Evolutionary conservation across 30 jellyfish, hydroid and myxozoan genomes (phyloP).

Genomic region (Cassiopea xamachana): DNA sequence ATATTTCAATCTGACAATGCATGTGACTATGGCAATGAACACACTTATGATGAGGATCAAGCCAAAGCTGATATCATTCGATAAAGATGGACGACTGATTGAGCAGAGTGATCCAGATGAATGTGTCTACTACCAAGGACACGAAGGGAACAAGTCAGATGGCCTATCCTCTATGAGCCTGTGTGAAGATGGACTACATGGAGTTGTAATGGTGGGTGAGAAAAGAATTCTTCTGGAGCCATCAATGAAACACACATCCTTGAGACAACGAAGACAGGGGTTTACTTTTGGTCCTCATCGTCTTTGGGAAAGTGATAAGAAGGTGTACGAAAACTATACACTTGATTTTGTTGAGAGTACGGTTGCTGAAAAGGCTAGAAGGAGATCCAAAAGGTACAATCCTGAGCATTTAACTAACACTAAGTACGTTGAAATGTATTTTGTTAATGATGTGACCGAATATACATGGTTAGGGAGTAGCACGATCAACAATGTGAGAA

Average conservation of each 20-base stretch:
- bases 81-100: slow-evolving; percentile 24
- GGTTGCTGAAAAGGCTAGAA: neutral
- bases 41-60: slow-evolving; percentile 21
- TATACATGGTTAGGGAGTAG: slow-evolving; percentile 54
- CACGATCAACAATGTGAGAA: slow-evolving; percentile 41
- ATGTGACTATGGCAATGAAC: slow-evolving; percentile 17
- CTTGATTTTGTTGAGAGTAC: slow-evolving; percentile 7
- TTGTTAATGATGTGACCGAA: slow-evolving; percentile 77
- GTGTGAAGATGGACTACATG: slow-evolving; percentile 51
- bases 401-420: slow-evolving; percentile 49
- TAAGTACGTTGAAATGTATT: slow-evolving; percentile 79
- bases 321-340: neutral
- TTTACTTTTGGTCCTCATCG: slow-evolving; percentile 54
- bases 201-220: slow-evolving; percentile 26
- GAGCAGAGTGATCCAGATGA: slow-evolving; percentile 32
- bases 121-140: slow-evolving; percentile 59
- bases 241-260: neutral
- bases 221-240: slow-evolving; percentile 27
- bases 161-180: slow-evolving; percentile 42
- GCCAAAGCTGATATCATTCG: slow-evolving; percentile 47
- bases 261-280: neutral
- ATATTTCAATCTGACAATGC: slow-evolving; percentile 7
- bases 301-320: slow-evolving; percentile 13
- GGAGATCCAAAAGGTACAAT: neutral
- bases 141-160: slow-evolving; percentile 5